These are phyloP conservation scores for Eulemur mongoz DNA, from an alignment of 2,797 vertebrate species.

Conservation along the genomic window DNA sequence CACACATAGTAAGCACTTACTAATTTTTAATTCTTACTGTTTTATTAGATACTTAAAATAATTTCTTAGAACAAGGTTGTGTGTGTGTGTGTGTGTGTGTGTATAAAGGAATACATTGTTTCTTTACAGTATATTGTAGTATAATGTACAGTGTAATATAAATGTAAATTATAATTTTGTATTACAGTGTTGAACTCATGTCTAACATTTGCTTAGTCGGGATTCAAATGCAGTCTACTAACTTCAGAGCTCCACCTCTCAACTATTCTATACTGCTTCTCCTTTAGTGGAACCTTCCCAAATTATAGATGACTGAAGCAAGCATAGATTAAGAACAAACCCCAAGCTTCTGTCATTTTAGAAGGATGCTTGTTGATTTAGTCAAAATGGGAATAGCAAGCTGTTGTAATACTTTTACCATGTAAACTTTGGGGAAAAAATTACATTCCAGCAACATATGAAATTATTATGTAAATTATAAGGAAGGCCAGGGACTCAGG, in stretches of 20 bases:
- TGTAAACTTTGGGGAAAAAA: neutral
- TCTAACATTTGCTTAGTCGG: neutral
- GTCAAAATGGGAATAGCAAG: neutral
- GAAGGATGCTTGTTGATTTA: neutral
- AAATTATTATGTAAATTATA: neutral
- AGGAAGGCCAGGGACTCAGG: neutral
- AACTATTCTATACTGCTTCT: neutral
- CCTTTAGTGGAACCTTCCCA: neutral
- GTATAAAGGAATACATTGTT: neutral
- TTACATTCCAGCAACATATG: neutral
- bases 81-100: neutral
- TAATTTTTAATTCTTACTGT: neutral
- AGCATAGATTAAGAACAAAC: neutral
- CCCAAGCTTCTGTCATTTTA: neutral
- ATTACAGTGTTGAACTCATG: neutral
- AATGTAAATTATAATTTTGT: neutral
- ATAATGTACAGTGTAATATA: neutral
- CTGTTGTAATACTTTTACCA: neutral
- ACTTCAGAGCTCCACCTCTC: neutral
- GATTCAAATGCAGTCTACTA: neutral
- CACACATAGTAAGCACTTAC: neutral
- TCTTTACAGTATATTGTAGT: neutral
- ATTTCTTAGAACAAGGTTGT: neutral
- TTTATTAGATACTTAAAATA: neutral
- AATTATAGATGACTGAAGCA: neutral